A percentile compares a stretch with the other conserved stretches of the same genome.
Evolutionary conservation across 2,797 vertebrate genomes (phyloP).

Genomic region (Lerista edwardsae): DNA sequence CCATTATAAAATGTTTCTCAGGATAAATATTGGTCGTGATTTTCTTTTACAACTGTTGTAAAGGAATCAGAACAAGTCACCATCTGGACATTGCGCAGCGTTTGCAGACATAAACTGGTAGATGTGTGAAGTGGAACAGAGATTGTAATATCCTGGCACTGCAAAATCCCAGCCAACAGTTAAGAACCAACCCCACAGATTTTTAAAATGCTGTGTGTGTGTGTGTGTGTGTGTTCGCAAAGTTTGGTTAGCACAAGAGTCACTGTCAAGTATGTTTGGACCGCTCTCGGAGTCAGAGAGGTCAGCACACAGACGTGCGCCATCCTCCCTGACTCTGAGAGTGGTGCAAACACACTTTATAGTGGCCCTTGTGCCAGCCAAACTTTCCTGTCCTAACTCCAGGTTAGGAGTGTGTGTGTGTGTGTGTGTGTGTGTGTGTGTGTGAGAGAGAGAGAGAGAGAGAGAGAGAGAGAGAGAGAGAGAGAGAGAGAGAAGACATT

Average conservation of each 20-base stretch:
- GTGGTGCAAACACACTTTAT: no score
- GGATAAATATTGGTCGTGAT: conserved; percentile 51
- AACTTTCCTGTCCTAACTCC: no score
- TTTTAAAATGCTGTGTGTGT: conserved; percentile 11
- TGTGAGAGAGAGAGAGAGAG: no score
- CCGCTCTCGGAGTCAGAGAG: no score
- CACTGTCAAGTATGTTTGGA: no score
- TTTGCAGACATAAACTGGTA: conserved; percentile 70
- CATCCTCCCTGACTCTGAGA: no score
- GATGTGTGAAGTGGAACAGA: conserved; percentile 53
- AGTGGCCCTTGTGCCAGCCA: no score
- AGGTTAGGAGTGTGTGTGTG: conserved; percentile 14
- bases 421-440: neutral
- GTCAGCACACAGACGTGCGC: no score
- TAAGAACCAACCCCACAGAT: conserved; percentile 55
- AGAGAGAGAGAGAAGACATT: conserved; percentile 38
- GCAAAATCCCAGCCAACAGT: conserved; percentile 45
- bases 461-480: no score
- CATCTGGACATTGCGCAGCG: conserved; percentile 62
- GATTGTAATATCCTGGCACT: conserved; percentile 58
- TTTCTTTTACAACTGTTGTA: conserved; percentile 47
- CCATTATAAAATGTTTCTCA: conserved; percentile 66
- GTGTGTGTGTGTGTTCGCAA: conserved; percentile 28
- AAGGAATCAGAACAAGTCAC: conserved; percentile 60
- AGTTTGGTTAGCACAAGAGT: no score